phyloP scores from a whole-genome alignment of 2,797 vertebrate species.

The Poliocrania exsul region DNA sequence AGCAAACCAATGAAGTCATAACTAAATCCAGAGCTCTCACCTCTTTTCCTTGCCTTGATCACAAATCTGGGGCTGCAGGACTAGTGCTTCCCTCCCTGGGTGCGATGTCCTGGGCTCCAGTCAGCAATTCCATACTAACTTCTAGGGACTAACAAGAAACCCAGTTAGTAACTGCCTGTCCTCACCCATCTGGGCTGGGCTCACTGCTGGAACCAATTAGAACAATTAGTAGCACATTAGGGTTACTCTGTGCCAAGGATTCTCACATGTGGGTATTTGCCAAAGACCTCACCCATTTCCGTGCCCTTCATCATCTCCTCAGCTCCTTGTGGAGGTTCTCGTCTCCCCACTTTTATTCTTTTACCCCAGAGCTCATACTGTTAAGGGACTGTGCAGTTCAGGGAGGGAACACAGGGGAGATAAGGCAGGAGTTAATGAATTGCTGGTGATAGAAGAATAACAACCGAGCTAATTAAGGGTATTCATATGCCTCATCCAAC shows the following conservation, averaged over 20 bases:
- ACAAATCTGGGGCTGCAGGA: neutral
- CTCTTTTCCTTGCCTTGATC: neutral
- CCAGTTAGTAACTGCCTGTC: neutral
- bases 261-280: neutral
- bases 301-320: neutral
- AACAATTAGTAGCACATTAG: neutral
- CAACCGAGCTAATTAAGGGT: neutral
- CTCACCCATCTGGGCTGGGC: neutral
- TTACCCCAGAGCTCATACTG: neutral
- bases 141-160: neutral
- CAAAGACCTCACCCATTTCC: neutral
- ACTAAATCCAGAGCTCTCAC: neutral
- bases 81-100: rapidly evolving
- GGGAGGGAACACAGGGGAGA: neutral
- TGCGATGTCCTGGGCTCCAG: rapidly evolving
- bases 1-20: rapidly evolving
- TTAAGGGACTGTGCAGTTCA: neutral
- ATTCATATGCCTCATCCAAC: neutral
- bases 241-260: neutral
- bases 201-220: constrained; percentile 18
- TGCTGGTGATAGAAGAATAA: neutral
- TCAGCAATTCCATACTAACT: rapidly evolving
- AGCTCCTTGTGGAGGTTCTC: neutral
- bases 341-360: neutral
- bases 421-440: neutral